Conservation (phyloP, 2,888 invertebrate species). For the Anaspis maculata region DNA sequence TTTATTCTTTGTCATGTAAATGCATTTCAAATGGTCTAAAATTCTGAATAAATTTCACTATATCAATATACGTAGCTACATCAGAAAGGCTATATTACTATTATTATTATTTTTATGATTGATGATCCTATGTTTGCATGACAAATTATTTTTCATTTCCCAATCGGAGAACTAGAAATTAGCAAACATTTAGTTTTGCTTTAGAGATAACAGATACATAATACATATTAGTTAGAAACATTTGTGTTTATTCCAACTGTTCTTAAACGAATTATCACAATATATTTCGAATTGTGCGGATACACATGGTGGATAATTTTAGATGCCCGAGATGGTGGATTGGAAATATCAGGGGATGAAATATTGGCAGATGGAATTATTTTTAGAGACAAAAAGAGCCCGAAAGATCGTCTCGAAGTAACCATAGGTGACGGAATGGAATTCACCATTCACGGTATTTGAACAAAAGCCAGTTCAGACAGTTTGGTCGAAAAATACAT, state of each 20-base stretch:
- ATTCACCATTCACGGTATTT: constrained; percentile 78
- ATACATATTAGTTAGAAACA: constrained; percentile 16
- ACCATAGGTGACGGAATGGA: constrained; percentile 91
- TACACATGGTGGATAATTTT: constrained; percentile 28
- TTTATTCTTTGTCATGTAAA: too few species aligned
- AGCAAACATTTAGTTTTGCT: too few species aligned
- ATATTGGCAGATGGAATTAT: constrained; percentile 77
- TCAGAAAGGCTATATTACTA: too few species aligned
- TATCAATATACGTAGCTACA: too few species aligned
- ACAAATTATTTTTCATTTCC: too few species aligned
- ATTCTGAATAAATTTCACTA: too few species aligned
- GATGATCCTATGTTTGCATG: too few species aligned
- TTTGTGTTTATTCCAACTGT: constrained; percentile 23
- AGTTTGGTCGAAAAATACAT: too few species aligned
- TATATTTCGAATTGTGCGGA: not conserved
- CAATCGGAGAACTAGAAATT: too few species aligned
- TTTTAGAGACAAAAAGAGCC: constrained; percentile 80
- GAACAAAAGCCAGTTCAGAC: too few species aligned
- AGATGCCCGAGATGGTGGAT: constrained; percentile 51
- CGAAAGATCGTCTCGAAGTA: constrained; percentile 79
- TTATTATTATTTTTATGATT: too few species aligned
- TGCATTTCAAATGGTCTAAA: too few species aligned
- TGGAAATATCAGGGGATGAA: constrained; percentile 48
- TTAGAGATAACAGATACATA: constrained; percentile 2
- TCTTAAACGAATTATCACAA: constrained; percentile 8